Percentiles rank a stretch among this genome's conserved stretches.
phyloP scores from a whole-genome alignment of 1,140 invertebrate species.

The Notospermus geniculatus region DNA sequence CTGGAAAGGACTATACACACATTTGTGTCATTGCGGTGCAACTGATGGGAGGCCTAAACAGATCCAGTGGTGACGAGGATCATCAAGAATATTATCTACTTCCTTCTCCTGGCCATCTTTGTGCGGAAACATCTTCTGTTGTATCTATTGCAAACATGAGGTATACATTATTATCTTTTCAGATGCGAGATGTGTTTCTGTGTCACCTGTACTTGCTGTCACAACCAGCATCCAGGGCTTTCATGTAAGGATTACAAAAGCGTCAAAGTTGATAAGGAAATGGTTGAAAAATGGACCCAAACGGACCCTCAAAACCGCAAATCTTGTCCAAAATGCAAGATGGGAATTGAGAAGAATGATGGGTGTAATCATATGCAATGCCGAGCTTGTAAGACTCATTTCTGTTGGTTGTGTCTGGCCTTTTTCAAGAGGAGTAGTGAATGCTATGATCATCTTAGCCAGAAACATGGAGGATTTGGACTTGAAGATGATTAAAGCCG shows the following conservation, averaged over 20 bases:
- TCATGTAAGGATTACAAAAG: conserved; percentile 7
- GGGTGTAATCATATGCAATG: conserved; percentile 33
- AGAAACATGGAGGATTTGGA: no score
- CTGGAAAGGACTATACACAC: no score
- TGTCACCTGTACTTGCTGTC: conserved; percentile 6
- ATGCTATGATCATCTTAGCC: no score
- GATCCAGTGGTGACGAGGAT: no score
- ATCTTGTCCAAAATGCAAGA: conserved; percentile 26
- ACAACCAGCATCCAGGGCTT: conserved; percentile 9
- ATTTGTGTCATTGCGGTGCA: no score
- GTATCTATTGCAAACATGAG: no score
- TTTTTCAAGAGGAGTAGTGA: background rate
- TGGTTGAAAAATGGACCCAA: conserved; percentile 5
- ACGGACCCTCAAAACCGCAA: conserved; percentile 10
- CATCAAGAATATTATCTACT: no score
- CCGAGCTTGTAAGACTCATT: conserved; percentile 20
- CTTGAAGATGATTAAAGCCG: no score
- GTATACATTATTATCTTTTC: conserved; percentile 22
- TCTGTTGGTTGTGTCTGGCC: conserved; percentile 27
- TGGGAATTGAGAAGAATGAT: conserved; percentile 29
- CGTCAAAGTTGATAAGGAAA: background rate
- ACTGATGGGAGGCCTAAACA: no score
- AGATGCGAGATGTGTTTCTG: conserved; percentile 1
- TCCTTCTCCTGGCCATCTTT: no score
- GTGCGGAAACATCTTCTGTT: no score